Conservation (phyloP, 2,113 vertebrate genomes). For the Neodon shergylaensis region DNA sequence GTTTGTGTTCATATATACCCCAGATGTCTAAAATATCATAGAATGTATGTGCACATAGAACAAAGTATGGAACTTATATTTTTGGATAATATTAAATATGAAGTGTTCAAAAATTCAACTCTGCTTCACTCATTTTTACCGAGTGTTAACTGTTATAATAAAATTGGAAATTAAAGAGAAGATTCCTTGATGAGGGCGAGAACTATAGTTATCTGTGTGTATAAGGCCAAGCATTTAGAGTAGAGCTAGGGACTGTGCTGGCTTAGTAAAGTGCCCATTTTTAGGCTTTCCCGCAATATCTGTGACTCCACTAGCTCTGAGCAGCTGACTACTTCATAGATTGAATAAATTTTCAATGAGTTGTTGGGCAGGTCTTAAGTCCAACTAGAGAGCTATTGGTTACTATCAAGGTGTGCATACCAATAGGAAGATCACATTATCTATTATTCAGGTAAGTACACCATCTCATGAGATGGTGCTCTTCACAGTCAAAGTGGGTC, state of each 20-base stretch:
- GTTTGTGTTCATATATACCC: background rate
- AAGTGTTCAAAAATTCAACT: background rate
- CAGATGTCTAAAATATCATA: background rate
- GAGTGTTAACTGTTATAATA: background rate
- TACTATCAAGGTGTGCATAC: background rate
- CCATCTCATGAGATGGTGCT: background rate
- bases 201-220: background rate
- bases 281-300: background rate
- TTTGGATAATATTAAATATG: background rate
- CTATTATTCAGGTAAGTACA: too few relatives aligned
- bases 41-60: background rate
- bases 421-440: too few relatives aligned
- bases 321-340: background rate
- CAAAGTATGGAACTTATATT: background rate
- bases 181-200: background rate
- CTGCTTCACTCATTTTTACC: background rate
- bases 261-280: background rate
- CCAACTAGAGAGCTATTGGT: background rate
- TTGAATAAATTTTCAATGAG: background rate
- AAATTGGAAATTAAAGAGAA: slow-evolving; percentile 7
- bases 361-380: background rate
- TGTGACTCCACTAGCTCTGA: background rate
- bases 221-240: background rate
- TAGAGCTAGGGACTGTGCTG: background rate
- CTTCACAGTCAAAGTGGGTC: background rate